Conservation (phyloP, 2,888 invertebrate species). For the Selenia dentaria region DNA sequence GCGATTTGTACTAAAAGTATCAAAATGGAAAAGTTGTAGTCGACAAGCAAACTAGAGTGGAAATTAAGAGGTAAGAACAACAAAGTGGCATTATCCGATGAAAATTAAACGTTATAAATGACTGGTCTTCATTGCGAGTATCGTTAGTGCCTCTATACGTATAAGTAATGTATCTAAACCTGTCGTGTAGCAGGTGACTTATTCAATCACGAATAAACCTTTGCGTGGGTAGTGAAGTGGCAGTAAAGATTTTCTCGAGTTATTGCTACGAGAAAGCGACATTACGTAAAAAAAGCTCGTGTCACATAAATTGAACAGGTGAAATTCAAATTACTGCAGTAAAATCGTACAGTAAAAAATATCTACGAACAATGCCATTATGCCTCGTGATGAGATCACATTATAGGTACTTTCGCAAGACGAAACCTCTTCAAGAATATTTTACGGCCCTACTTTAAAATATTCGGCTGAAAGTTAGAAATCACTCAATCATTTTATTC, state of each 20-base stretch:
- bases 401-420: conserved; percentile 26
- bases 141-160: too few species aligned
- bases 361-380: conserved; percentile 28
- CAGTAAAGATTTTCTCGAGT: conserved; percentile 31
- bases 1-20: too few species aligned
- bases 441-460: conserved; percentile 3
- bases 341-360: conserved; percentile 30
- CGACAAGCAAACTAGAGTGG: too few species aligned
- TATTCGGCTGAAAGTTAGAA: not conserved
- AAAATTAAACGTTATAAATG: too few species aligned
- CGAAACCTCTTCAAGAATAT: conserved; percentile 13
- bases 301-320: conserved; percentile 50
- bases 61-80: too few species aligned
- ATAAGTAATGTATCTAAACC: conserved; percentile 4
- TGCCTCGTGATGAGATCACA: conserved; percentile 25
- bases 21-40: too few species aligned
- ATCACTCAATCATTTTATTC: conserved; percentile 11
- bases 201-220: conserved; percentile 29
- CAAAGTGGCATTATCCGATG: too few species aligned
- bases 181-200: conserved; percentile 19
- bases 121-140: too few species aligned
- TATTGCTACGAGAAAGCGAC: conserved; percentile 41
- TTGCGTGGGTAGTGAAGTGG: conserved; percentile 25
- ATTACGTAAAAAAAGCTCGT: conserved; percentile 39
- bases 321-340: conserved; percentile 25